Percentiles rank a stretch among this genome's conserved stretches.
Evolutionary conservation across 2,113 vertebrate genomes (phyloP).

Genomic region (Mionectes macconnelli): DNA sequence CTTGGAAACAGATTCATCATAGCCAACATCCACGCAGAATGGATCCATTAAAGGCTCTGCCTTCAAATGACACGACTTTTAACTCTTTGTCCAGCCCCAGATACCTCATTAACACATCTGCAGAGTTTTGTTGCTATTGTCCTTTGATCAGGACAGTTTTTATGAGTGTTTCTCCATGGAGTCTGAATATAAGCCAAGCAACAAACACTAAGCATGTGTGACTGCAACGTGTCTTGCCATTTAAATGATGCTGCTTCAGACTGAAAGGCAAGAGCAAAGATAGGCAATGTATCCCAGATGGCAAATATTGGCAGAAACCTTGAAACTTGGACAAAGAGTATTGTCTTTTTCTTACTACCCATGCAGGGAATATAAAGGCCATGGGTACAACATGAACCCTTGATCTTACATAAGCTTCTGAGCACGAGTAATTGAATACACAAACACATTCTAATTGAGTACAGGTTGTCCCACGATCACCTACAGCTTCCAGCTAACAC

Average conservation of each 20-base stretch:
- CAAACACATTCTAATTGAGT: neutral
- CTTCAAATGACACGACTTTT: neutral
- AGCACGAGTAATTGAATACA: neutral
- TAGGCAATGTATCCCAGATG: conserved; percentile 46
- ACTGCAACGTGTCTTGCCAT: neutral
- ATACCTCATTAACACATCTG: conserved; percentile 22
- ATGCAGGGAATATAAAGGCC: neutral
- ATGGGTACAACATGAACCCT: neutral
- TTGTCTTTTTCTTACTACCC: conserved; percentile 30
- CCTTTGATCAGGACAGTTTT: conserved; percentile 43
- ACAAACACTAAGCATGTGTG: conserved; percentile 49
- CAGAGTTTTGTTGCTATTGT: neutral
- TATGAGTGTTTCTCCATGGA: neutral
- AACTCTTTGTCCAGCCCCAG: neutral
- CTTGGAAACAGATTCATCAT: neutral
- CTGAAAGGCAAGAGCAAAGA: conserved; percentile 4
- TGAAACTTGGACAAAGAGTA: conserved; percentile 20
- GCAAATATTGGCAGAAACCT: conserved; percentile 43
- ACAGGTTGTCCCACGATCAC: neutral
- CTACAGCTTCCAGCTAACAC: neutral
- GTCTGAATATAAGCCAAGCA: conserved; percentile 40
- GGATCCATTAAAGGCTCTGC: neutral
- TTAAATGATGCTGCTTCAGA: conserved; percentile 22
- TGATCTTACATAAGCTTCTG: neutral
- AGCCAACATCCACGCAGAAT: neutral